These are phyloP conservation scores for Flexamia atlantica DNA, from an alignment of 2,888 invertebrate species.

Conservation along the genomic window DNA sequence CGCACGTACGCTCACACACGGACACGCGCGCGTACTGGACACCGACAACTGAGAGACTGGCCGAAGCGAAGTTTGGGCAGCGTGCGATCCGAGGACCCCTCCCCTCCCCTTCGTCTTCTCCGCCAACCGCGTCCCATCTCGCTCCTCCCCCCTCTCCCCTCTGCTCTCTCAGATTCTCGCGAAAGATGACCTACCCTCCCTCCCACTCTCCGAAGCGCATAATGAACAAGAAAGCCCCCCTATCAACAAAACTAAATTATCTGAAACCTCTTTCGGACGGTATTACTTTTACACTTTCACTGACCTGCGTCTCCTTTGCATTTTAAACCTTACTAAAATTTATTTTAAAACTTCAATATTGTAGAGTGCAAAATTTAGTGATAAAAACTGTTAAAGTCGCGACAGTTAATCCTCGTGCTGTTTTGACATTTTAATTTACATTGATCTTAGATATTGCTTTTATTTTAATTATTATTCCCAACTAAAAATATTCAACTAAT, in stretches of 20 bases:
- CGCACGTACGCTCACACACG: constrained; percentile 57
- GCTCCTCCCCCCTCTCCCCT: constrained; percentile 19
- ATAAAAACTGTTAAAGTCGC: no score
- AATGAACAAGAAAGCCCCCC: constrained; percentile 59
- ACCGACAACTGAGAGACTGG: constrained; percentile 26
- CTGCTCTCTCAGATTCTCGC: constrained; percentile 57
- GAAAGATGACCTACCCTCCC: constrained; percentile 60
- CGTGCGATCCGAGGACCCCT: constrained; percentile 47
- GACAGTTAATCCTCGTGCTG: no score
- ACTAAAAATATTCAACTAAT: no score
- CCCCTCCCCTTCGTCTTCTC: constrained; percentile 46
- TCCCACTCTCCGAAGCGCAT: constrained; percentile 57
- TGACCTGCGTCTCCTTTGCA: constrained; percentile 4
- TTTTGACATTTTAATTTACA: no score
- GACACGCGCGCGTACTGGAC: constrained; percentile 50
- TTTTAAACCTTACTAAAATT: background rate
- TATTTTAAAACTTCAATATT: no score
- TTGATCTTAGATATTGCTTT: no score
- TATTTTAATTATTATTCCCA: no score
- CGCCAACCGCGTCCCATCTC: constrained; percentile 61
- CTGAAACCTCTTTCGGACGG: constrained; percentile 51
- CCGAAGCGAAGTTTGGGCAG: constrained; percentile 52
- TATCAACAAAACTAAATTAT: constrained; percentile 60
- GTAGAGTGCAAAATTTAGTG: no score
- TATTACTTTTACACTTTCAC: constrained; percentile 52